A percentile compares a stretch with the other conserved stretches of the same genome.
Evolutionary conservation across 2,113 vertebrate genomes (phyloP).

Genomic region (Oostethus manadensis): DNA sequence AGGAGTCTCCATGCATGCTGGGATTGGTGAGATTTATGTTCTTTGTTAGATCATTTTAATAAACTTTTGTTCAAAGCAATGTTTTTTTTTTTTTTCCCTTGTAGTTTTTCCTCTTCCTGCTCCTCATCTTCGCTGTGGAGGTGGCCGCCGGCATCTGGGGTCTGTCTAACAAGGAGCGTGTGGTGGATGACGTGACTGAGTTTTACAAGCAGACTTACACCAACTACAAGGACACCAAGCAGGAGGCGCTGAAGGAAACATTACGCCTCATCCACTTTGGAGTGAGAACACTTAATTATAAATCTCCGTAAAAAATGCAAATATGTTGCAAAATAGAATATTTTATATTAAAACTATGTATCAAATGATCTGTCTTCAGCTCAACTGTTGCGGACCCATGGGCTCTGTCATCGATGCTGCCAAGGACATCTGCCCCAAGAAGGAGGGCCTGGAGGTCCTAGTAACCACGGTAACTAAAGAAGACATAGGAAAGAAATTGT

Average conservation of each 20-base stretch:
- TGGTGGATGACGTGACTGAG: constrained; percentile 75
- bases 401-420: constrained; percentile 31
- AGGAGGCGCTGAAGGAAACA: constrained; percentile 70
- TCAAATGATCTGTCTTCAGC: constrained; percentile 55
- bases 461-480: constrained; percentile 69
- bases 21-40: constrained; percentile 74
- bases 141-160: constrained; percentile 92
- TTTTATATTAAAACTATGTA: background rate
- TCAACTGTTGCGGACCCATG: constrained; percentile 81
- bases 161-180: constrained; percentile 86
- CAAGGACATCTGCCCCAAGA: constrained; percentile 78
- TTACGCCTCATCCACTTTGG: constrained; percentile 78
- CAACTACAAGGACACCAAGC: constrained; percentile 57
- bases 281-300: constrained; percentile 76
- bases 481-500: no score
- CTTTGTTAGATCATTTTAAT: background rate
- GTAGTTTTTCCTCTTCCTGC: constrained; percentile 93
- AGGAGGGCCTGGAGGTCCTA: background rate
- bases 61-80: background rate
- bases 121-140: constrained; percentile 91
- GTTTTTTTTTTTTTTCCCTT: constrained; percentile 13
- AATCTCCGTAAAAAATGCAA: no score
- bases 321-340: background rate
- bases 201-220: constrained; percentile 81
- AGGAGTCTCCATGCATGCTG: constrained; percentile 95